Evolutionary conservation across 2,113 vertebrate species (phyloP), one percentile per base, ranked within the genome.

Genomic region (Sturnira hondurensis): DNA sequence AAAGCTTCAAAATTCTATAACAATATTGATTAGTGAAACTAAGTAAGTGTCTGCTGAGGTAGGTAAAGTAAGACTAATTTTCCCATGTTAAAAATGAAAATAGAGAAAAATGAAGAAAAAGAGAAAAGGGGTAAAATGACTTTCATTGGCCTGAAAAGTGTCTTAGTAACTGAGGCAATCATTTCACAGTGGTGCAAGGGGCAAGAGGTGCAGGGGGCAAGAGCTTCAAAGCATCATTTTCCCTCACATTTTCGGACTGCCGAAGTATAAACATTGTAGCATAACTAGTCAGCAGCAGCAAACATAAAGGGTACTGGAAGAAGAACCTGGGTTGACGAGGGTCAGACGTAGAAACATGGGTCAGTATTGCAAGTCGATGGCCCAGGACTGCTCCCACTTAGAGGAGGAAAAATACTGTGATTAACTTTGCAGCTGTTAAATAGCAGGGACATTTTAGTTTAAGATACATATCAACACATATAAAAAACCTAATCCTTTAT

Each of bases 31-130:
- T 36, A 33, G 22, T 87, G 12, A 65, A 92, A 81, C 41, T 41
- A 89, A 86, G n/a, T 13, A 84, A 76, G 9, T 76, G 3, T 45
- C 17, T 70, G 4, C 63, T 76, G 41, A 82, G 19, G 24, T 43
- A 86, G 47, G 76, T 86, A 71, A 74, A 94, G 15, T 76, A 70
- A 82, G 50, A 15, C 17, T 83, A 33, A 26, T 86, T 5, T 61
- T 63, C 52, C 43, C 12, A 89, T n/a, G 41, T 63, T 76, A 91
- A 89, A 93, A 84, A 84, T 73, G 45, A 82, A 74, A 80, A 88
- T 52, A 90, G 16, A 92, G 85, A 84, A 96, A 87, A 92, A 54
- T 24, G 54, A 94, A 83, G 58, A 65, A 81, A 85, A 70, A 73
- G 0, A 65, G 20, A 38, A 96, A 74, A 83, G 15, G 52, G 84